These are phyloP conservation scores for Hirundo rustica DNA, from an alignment of 2,797 vertebrate species.

Conservation along the genomic window DNA sequence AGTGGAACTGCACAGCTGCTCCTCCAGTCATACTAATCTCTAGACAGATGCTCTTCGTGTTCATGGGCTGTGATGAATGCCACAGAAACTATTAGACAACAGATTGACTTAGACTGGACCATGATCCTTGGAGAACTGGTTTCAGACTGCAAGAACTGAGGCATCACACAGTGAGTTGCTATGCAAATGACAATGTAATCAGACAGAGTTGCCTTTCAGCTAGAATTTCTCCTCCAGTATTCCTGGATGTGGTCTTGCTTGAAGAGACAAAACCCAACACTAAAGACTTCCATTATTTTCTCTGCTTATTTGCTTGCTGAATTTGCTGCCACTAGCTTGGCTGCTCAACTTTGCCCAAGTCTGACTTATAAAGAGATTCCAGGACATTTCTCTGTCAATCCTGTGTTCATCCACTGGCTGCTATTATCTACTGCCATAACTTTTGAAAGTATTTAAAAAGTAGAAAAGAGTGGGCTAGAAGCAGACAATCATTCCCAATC, in stretches of 20 bases:
- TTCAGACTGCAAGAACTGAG: background rate
- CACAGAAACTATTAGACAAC: conserved; percentile 51
- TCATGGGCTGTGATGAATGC: conserved; percentile 22
- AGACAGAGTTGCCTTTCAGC: background rate
- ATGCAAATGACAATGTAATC: background rate
- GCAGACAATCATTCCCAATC: background rate
- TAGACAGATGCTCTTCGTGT: conserved; percentile 48
- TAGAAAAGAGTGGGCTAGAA: background rate
- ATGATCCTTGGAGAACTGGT: conserved; percentile 13
- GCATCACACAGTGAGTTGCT: background rate
- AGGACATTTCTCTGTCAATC: background rate
- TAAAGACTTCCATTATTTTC: background rate
- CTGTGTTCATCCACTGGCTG: background rate
- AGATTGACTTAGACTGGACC: conserved; percentile 43
- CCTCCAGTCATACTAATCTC: conserved; percentile 18
- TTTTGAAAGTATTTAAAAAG: background rate
- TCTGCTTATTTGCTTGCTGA: background rate
- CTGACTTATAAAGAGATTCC: background rate
- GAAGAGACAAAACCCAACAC: rapidly evolving
- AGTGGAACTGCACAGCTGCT: conserved; percentile 24
- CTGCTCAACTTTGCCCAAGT: background rate
- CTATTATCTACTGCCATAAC: background rate
- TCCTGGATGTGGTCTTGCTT: background rate
- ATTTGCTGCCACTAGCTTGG: background rate
- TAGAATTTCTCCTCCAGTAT: background rate